Evolutionary conservation across 2,797 vertebrate genomes (phyloP).

Genomic region (Sciurus vulgaris): DNA sequence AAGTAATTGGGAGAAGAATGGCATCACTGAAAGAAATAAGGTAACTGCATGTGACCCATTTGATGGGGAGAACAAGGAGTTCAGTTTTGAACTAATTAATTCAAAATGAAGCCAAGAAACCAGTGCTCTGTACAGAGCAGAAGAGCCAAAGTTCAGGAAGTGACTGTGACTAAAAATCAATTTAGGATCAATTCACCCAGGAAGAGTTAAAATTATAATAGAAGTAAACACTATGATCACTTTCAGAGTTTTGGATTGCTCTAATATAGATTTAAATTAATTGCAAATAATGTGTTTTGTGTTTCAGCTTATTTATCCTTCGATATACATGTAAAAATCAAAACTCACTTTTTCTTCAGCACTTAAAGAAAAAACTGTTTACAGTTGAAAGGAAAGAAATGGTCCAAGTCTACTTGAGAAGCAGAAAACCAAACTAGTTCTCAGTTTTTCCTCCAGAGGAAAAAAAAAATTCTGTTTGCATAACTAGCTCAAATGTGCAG

Average conservation of each 20-base stretch:
- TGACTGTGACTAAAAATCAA: background rate
- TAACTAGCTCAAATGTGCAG: background rate
- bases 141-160: background rate
- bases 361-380: background rate
- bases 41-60: background rate
- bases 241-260: constrained; percentile 14
- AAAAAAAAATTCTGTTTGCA: background rate
- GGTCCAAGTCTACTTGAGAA: background rate
- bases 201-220: background rate
- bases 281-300: background rate
- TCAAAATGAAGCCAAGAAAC: background rate
- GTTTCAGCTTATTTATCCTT: background rate
- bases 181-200: background rate
- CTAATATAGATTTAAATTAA: background rate
- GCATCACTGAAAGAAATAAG: background rate
- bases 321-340: background rate
- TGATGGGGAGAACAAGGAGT: background rate
- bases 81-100: background rate
- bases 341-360: background rate
- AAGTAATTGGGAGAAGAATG: background rate
- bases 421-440: background rate
- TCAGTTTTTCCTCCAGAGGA: background rate
- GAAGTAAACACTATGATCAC: background rate
- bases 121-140: background rate
- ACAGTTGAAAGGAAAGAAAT: background rate